These are phyloP conservation scores for Lissocephala sabroskyi DNA, from an alignment of 2,888 invertebrate species.

Conservation along the genomic window DNA sequence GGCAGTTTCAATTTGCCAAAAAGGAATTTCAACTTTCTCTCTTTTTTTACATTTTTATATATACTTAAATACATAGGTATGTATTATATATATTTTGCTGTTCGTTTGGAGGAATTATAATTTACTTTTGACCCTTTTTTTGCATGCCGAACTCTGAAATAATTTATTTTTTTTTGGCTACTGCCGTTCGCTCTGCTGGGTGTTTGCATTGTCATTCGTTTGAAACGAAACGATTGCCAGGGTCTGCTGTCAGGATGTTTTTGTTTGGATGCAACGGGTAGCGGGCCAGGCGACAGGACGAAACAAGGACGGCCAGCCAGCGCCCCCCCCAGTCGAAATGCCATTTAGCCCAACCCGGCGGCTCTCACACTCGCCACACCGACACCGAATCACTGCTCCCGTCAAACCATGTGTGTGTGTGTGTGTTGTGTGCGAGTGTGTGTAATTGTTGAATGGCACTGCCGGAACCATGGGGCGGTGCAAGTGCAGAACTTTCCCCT, in stretches of 20 bases:
- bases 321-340: slow-evolving; percentile 21
- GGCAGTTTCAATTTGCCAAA: slow-evolving; percentile 48
- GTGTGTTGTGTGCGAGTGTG: slow-evolving; percentile 8
- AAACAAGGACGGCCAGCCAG: not conserved
- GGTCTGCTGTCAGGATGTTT: no score
- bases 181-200: no score
- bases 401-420: no score
- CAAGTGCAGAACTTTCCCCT: slow-evolving; percentile 64
- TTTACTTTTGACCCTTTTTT: slow-evolving; percentile 32
- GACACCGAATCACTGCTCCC: slow-evolving; percentile 3
- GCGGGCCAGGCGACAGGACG: not conserved
- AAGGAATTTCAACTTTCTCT: slow-evolving; percentile 36
- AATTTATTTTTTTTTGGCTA: not conserved
- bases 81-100: no score
- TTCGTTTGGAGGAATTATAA: slow-evolving; percentile 36
- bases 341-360: slow-evolving; percentile 46
- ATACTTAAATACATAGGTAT: slow-evolving; percentile 41
- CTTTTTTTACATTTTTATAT: slow-evolving; percentile 22
- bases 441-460: slow-evolving; percentile 33
- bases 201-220: no score
- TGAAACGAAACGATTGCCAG: slow-evolving; percentile 38
- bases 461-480: slow-evolving; percentile 58
- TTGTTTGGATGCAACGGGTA: no score
- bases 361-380: slow-evolving; percentile 29
- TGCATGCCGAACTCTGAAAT: not conserved